Percentiles rank a stretch among this genome's conserved stretches.
Evolutionary conservation across 1,140 invertebrate genomes (phyloP).

Genomic region (Ptiloglossa arizonensis): DNA sequence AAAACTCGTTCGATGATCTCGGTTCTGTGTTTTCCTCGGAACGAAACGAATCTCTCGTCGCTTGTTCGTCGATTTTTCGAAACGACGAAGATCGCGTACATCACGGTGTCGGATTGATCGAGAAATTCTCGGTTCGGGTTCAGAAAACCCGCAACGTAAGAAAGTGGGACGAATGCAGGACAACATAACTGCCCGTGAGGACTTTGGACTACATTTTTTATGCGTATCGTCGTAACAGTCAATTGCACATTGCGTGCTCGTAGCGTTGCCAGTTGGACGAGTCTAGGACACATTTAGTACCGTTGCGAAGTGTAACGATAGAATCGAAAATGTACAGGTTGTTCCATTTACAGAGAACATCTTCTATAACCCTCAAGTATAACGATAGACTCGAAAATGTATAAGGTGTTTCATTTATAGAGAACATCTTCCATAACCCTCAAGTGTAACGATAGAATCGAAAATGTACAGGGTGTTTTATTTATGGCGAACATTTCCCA

Average conservation of each 20-base stretch:
- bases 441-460: no score
- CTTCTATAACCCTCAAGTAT: no score
- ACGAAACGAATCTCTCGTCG: neutral
- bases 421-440: no score
- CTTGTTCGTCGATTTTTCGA: neutral
- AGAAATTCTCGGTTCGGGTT: neutral
- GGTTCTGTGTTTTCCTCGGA: neutral
- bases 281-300: neutral
- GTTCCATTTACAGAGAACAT: no score
- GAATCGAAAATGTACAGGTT: neutral
- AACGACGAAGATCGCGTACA: no score
- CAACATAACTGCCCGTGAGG: neutral
- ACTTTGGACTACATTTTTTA: conserved; percentile 5
- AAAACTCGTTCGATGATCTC: conserved; percentile 23
- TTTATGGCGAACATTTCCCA: no score
- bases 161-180: conserved; percentile 3
- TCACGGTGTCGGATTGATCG: neutral
- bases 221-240: conserved; percentile 11
- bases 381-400: no score
- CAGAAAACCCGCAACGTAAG: neutral
- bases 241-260: conserved; percentile 7
- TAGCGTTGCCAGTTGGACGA: neutral
- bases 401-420: no score
- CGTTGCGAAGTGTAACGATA: neutral
- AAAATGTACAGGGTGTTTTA: no score